Percentiles rank a stretch among this genome's conserved stretches.
Evolutionary conservation across 2,113 vertebrate genomes (phyloP).

Genomic region (Pristiophorus japonicus): DNA sequence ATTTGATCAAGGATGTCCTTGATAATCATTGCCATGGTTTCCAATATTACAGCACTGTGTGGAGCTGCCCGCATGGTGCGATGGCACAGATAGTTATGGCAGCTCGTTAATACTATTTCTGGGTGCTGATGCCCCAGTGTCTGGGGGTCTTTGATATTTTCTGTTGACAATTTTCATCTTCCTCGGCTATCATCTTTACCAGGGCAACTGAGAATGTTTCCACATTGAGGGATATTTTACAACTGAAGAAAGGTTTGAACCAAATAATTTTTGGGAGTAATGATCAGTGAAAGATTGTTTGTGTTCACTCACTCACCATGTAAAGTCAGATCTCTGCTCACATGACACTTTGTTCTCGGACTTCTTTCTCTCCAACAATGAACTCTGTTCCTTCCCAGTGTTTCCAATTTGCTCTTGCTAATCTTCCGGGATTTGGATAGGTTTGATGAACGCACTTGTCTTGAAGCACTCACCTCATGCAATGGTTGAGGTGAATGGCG

Average conservation of each 20-base stretch:
- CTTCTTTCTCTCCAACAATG: background rate
- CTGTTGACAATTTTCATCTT: too few species aligned
- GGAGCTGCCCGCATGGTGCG: slow-evolving; percentile 74
- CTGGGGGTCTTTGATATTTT: too few species aligned
- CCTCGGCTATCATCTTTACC: too few species aligned
- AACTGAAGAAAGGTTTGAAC: background rate
- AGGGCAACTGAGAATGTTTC: too few species aligned
- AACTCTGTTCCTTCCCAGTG: background rate
- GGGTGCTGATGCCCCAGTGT: too few species aligned
- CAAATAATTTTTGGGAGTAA: background rate
- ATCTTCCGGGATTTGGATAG: too few species aligned
- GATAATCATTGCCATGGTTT: slow-evolving; percentile 74
- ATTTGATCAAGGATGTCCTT: slow-evolving; percentile 42
- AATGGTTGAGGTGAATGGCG: too few species aligned
- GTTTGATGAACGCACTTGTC: too few species aligned
- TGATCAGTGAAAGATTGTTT: background rate
- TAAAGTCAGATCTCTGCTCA: background rate
- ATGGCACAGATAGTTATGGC: slow-evolving; percentile 45
- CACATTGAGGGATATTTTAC: slow-evolving; percentile 46
- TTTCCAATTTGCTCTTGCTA: too few species aligned
- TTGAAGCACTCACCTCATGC: background rate
- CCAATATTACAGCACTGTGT: slow-evolving; percentile 74
- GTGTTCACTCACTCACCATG: background rate
- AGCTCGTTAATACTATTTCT: too few species aligned
- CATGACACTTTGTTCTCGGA: too few species aligned